Conservation (phyloP, 1,140 invertebrate genomes). For the Meloidogyne exigua region DNA sequence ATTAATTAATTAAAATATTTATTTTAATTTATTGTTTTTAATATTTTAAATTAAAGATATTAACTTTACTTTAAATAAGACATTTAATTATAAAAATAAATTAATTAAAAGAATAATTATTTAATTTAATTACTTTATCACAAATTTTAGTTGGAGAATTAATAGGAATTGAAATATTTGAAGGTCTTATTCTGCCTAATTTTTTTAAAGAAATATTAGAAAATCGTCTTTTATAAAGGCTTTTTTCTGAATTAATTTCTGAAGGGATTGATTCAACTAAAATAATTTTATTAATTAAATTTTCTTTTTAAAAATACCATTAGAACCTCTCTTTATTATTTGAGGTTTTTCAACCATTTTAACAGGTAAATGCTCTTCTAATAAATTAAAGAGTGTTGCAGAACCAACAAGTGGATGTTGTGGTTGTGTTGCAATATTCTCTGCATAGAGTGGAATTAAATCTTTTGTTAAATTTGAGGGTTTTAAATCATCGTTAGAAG, state of each 20-base stretch:
- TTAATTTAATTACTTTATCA: neutral
- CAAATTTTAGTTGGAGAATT: neutral
- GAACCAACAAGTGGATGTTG: slow-evolving; percentile 38
- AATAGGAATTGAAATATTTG: neutral
- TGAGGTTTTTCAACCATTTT: slow-evolving; percentile 21
- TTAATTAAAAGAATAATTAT: too few species aligned
- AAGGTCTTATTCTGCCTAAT: neutral
- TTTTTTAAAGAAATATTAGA: neutral
- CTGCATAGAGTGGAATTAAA: slow-evolving; percentile 30
- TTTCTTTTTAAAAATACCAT: neutral
- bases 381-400: slow-evolving; percentile 12
- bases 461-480: neutral
- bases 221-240: neutral
- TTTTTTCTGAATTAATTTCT: neutral
- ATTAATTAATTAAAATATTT: too few species aligned
- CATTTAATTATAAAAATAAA: too few species aligned
- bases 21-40: too few species aligned
- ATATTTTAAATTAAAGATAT: too few species aligned
- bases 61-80: too few species aligned
- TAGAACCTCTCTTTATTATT: neutral
- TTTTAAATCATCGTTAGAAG: neutral
- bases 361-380: slow-evolving; percentile 9
- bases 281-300: neutral
- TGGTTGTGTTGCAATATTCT: slow-evolving; percentile 27
- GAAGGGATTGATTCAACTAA: neutral